A percentile compares a stretch with the other conserved stretches of the same genome.
Evolutionary conservation across 2,797 vertebrate species (phyloP).

Genomic region (Mormyrops attenuatus): DNA sequence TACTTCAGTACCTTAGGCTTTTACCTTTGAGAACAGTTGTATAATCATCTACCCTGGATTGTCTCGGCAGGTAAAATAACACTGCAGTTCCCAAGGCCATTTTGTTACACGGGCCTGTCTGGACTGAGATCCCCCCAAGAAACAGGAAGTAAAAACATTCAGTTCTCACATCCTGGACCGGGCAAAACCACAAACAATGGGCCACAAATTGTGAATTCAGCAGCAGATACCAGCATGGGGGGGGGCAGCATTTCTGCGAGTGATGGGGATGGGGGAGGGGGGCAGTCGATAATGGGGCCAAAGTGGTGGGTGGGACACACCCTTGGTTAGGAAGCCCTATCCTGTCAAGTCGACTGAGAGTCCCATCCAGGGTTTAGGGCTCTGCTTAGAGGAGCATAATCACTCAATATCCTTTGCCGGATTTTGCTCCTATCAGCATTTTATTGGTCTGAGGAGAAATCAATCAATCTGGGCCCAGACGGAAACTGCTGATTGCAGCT

Average conservation of each 20-base stretch:
- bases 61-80: neutral
- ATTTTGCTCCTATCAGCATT: neutral
- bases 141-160: conserved; percentile 22
- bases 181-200: conserved; percentile 1
- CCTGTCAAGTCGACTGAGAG: neutral
- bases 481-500: neutral
- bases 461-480: neutral
- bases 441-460: neutral
- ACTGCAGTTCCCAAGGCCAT: neutral
- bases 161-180: neutral
- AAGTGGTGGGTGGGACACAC: neutral
- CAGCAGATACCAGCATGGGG: neutral
- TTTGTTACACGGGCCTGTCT: neutral
- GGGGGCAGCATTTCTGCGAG: neutral
- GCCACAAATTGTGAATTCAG: neutral
- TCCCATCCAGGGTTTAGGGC: neutral
- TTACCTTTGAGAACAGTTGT: neutral
- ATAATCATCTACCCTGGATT: neutral
- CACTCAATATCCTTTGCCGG: neutral
- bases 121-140: neutral
- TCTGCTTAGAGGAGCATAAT: neutral
- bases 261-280: neutral
- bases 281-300: neutral
- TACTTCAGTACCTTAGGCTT: neutral
- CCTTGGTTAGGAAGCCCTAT: neutral